Percentiles rank a stretch among this genome's conserved stretches.
Conservation (phyloP, 2,113 vertebrate species). For the Pollachius pollachius region DNA sequence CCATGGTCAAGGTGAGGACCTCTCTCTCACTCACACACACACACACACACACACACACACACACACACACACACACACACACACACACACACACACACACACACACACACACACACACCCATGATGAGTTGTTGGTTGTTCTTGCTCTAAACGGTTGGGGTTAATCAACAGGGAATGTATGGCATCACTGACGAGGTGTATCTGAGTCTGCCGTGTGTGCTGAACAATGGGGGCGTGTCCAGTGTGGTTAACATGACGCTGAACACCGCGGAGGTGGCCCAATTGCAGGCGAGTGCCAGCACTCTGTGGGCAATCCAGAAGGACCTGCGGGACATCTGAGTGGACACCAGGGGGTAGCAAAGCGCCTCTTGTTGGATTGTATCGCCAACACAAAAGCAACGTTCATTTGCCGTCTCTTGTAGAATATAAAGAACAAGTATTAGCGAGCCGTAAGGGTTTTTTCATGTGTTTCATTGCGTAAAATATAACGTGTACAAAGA, state of each 20-base stretch:
- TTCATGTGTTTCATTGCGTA: background rate
- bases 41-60: conserved; percentile 7
- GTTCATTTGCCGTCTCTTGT: background rate
- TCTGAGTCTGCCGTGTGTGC: conserved; percentile 87
- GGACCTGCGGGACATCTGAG: conserved; percentile 83
- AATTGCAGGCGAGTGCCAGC: conserved; percentile 84
- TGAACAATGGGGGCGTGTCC: conserved; percentile 80
- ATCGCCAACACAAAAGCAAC: background rate
- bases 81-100: background rate
- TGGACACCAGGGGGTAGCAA: conserved; percentile 16
- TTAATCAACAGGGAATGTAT: conserved; percentile 81
- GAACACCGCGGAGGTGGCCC: conserved; percentile 82
- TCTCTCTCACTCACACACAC: background rate
- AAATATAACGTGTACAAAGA: background rate
- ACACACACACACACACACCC: background rate
- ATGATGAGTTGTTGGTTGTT: background rate
- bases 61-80: conserved; percentile 2
- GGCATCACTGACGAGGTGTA: conserved; percentile 88
- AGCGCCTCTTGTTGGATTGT: background rate
- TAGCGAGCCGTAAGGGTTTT: background rate
- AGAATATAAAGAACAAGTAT: background rate
- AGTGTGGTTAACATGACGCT: conserved; percentile 90
- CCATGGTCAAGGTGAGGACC: conserved; percentile 88
- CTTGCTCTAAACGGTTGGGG: background rate
- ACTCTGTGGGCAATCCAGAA: conserved; percentile 91